Evolutionary conservation across 2,797 vertebrate genomes (phyloP).

Genomic region (Holocentrus rufus): DNA sequence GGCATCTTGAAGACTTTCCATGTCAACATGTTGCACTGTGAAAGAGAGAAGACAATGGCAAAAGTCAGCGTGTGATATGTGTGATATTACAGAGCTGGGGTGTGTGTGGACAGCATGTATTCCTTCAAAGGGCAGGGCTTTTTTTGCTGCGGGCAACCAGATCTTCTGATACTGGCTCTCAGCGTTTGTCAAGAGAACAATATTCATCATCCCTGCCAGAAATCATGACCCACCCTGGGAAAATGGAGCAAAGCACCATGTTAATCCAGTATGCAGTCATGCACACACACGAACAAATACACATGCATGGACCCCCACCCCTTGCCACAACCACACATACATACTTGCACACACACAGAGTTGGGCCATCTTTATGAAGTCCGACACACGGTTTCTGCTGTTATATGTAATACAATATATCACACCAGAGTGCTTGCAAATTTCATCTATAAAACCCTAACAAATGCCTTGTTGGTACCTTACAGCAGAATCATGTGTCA

Average conservation of each 20-base stretch:
- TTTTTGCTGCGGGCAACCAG: constrained; percentile 43
- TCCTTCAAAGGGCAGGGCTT: constrained; percentile 23
- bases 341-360: background rate
- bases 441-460: constrained; percentile 33
- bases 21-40: background rate
- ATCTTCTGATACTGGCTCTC: constrained; percentile 46
- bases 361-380: constrained; percentile 23
- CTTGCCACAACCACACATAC: background rate
- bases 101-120: constrained; percentile 39
- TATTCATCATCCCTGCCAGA: constrained; percentile 57
- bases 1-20: constrained; percentile 35
- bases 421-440: constrained; percentile 46
- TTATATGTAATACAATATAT: constrained; percentile 43
- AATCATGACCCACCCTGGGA: constrained; percentile 64
- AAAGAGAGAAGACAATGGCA: constrained; percentile 21
- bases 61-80: background rate
- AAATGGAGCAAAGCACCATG: constrained; percentile 50
- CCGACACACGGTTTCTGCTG: constrained; percentile 32
- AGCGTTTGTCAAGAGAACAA: constrained; percentile 57
- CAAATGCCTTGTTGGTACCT: constrained; percentile 17
- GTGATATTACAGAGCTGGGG: constrained; percentile 5
- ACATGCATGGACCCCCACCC: constrained; percentile 20
- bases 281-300: constrained; percentile 8
- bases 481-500: constrained; percentile 36
- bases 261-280: constrained; percentile 14